Conservation (phyloP, 1,140 invertebrate genomes). For the Hyles euphorbiae region DNA sequence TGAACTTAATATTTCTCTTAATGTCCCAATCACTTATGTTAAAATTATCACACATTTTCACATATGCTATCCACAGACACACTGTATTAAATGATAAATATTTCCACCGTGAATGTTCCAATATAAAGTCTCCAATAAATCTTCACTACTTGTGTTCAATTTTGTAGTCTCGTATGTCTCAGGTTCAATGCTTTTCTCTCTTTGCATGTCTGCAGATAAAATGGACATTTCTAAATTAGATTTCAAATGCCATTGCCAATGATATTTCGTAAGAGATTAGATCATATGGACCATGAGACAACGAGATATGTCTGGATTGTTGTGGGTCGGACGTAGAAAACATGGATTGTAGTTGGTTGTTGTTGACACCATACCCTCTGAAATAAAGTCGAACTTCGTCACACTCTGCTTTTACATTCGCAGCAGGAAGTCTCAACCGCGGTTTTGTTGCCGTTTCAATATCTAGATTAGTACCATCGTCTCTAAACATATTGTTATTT, state of each 20-base stretch:
- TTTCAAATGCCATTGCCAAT: constrained; percentile 22
- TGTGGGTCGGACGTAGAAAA: constrained; percentile 74
- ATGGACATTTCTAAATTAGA: constrained; percentile 62
- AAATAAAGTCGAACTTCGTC: constrained; percentile 72
- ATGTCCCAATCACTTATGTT: constrained; percentile 41
- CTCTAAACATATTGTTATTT: too few relatives aligned
- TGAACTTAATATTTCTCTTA: constrained; percentile 29
- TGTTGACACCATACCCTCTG: constrained; percentile 69
- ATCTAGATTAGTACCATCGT: neutral
- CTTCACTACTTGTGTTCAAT: constrained; percentile 48
- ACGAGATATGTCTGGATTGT: constrained; percentile 76
- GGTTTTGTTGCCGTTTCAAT: constrained; percentile 64
- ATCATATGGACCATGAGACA: constrained; percentile 77
- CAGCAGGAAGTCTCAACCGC: constrained; percentile 40
- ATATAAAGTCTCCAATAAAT: constrained; percentile 68
- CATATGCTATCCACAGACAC: constrained; percentile 35
- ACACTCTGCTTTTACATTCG: constrained; percentile 45
- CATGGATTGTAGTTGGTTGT: constrained; percentile 61
- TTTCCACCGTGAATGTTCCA: constrained; percentile 73
- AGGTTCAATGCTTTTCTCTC: constrained; percentile 60
- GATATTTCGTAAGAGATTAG: constrained; percentile 52
- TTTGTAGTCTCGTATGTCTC: constrained; percentile 61
- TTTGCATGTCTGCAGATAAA: constrained; percentile 73
- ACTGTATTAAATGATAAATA: constrained; percentile 65
- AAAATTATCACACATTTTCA: constrained; percentile 37